phyloP scores from a whole-genome alignment of 92 coral and sea anemone genomes.

The Chrysogorgia sp. region DNA sequence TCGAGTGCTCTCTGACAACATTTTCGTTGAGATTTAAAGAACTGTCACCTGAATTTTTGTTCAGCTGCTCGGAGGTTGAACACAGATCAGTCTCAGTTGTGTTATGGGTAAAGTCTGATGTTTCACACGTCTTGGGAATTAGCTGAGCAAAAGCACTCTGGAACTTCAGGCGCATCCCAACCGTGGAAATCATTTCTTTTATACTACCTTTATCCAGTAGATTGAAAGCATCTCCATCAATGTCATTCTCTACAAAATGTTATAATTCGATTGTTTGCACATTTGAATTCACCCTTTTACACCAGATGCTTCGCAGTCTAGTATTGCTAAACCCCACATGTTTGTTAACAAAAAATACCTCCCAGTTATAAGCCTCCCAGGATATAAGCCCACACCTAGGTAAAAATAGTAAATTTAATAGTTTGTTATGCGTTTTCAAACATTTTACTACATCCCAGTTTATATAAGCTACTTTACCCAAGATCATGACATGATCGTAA shows the following conservation, averaged over 20 bases:
- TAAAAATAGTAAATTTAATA: too few species aligned
- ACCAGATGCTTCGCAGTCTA: not conserved
- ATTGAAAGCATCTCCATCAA: constrained; percentile 20
- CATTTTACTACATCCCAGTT: too few species aligned
- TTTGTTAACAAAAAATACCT: too few species aligned
- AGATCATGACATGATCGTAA: too few species aligned
- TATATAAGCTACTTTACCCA: too few species aligned
- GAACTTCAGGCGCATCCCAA: constrained; percentile 28
- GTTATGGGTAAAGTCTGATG: not conserved
- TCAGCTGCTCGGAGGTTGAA: constrained; percentile 6
- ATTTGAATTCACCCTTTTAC: not conserved
- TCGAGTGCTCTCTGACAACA: constrained; percentile 7
- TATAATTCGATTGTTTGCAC: not conserved
- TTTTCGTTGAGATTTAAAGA: constrained; percentile 1
- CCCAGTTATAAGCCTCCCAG: too few species aligned
- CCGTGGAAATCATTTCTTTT: constrained; percentile 18
- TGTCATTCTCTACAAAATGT: constrained; percentile 12
- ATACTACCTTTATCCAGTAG: constrained; percentile 14
- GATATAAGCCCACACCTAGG: too few species aligned
- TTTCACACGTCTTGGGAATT: not conserved
- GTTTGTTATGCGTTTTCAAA: too few species aligned
- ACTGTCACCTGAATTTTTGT: constrained; percentile 1
- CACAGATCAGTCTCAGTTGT: not conserved
- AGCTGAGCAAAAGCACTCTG: constrained; percentile 8
- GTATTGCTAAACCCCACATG: too few species aligned